phyloP scores from a whole-genome alignment of 2,113 vertebrate species.

The Tinamus guttatus region DNA sequence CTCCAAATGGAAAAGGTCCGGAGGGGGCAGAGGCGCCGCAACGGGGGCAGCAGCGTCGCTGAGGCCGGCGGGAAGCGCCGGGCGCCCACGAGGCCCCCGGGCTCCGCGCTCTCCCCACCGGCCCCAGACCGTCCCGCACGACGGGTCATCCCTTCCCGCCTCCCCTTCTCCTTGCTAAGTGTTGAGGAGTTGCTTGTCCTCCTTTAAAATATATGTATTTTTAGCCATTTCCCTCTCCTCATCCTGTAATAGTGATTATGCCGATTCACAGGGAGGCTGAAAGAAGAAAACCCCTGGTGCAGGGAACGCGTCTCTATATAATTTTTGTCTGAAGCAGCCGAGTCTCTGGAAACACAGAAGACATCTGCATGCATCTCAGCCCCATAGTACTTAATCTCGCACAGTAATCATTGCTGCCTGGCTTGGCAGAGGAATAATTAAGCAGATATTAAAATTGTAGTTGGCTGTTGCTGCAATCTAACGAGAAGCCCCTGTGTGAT shows the following conservation, averaged over 20 bases:
- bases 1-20: neutral
- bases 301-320: neutral
- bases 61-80: too few species aligned
- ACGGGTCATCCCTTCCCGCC: neutral
- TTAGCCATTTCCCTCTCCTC: neutral
- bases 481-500: neutral
- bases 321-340: constrained; percentile 11
- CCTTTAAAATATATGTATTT: neutral
- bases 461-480: neutral
- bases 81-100: too few species aligned
- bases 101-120: too few species aligned
- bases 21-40: constrained; percentile 19
- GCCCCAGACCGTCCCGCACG: too few species aligned
- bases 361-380: constrained; percentile 11
- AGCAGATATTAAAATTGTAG: neutral
- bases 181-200: too few species aligned
- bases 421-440: constrained; percentile 18
- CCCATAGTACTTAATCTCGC: neutral
- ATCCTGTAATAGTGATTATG: neutral
- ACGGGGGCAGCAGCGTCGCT: neutral
- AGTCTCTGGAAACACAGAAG: constrained; percentile 9
- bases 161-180: neutral
- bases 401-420: neutral
- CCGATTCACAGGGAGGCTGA: neutral
- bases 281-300: neutral